Conservation (phyloP, 2,113 vertebrate genomes). For the Zapornia atra region DNA sequence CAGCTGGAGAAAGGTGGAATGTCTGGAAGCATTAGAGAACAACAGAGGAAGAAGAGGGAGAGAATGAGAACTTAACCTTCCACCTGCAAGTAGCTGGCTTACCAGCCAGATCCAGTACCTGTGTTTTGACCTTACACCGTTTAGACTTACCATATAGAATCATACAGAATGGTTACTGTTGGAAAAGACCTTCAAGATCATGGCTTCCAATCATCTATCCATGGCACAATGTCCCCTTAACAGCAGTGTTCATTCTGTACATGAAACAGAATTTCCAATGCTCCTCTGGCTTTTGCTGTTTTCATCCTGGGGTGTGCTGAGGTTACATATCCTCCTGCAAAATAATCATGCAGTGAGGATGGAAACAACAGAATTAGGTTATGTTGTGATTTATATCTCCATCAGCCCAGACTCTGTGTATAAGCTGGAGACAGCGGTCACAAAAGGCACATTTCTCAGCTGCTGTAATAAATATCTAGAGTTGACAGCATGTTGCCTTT, state of each 20-base stretch:
- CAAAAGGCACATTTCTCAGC: not conserved
- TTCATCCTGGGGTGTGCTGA: not conserved
- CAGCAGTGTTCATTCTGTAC: not conserved
- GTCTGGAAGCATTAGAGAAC: rapidly evolving
- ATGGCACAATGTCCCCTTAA: not conserved
- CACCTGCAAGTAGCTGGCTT: too few relatives aligned
- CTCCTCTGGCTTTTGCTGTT: not conserved
- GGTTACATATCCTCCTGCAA: not conserved
- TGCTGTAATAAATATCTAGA: not conserved
- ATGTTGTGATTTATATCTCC: not conserved
- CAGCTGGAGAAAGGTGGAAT: not conserved
- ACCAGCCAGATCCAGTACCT: not conserved
- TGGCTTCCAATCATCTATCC: too few relatives aligned
- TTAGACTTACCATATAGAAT: too few relatives aligned
- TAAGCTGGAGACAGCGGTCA: not conserved
- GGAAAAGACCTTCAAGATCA: too few relatives aligned
- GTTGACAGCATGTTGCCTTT: not conserved
- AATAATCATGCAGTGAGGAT: not conserved
- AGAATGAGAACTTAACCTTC: not conserved
- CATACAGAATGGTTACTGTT: too few relatives aligned
- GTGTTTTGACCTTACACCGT: not conserved
- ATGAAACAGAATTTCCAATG: not conserved
- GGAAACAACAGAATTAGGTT: not conserved
- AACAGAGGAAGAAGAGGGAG: not conserved
- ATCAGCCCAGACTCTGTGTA: not conserved